Percentiles rank a stretch among this genome's conserved stretches.
Conservation (phyloP, 2,888 invertebrate species). For the Leptura quadrifasciata region DNA sequence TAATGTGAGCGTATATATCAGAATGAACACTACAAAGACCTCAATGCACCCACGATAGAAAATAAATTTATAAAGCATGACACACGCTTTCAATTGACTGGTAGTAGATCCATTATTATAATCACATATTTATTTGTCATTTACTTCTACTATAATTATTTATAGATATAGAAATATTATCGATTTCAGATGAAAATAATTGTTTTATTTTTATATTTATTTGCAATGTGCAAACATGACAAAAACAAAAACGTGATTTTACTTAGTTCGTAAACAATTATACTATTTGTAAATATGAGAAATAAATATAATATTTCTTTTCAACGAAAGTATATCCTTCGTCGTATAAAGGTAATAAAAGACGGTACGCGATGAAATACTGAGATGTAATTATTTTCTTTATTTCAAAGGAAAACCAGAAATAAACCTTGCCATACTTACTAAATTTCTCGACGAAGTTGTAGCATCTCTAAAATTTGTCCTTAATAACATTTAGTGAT, state of each 20-base stretch:
- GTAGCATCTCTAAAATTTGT: too few relatives aligned
- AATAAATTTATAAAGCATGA: background rate
- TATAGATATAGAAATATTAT: background rate
- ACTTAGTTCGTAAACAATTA: background rate
- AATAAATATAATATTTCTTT: background rate
- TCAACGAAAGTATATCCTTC: background rate
- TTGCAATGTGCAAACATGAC: background rate
- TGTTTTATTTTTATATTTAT: background rate
- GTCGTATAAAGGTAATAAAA: background rate
- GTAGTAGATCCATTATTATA: background rate
- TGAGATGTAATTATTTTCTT: background rate
- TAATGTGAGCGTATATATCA: background rate
- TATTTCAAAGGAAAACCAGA: background rate
- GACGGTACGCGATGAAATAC: background rate
- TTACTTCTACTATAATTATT: background rate
- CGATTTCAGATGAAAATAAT: background rate
- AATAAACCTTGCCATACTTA: background rate
- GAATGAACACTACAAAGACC: background rate
- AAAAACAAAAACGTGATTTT: background rate
- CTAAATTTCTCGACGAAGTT: too few relatives aligned
- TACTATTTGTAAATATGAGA: background rate
- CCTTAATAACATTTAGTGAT: too few relatives aligned
- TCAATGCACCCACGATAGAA: too few relatives aligned
- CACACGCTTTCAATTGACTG: conserved; percentile 1
- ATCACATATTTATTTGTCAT: background rate